Conservation (phyloP, 2,797 vertebrate genomes). For the Mionectes olivaceus region DNA sequence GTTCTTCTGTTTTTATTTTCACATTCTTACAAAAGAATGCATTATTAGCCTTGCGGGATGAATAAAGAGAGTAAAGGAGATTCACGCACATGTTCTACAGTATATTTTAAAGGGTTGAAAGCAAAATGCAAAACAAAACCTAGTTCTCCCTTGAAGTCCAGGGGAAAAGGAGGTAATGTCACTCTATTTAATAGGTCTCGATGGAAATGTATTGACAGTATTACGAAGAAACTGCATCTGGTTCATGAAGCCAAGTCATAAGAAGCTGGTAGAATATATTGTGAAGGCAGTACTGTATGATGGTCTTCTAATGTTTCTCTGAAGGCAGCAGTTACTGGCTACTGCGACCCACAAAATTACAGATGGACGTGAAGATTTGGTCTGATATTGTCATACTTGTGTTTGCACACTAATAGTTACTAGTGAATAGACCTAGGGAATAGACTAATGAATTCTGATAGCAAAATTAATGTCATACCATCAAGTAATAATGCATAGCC, state of each 20-base stretch:
- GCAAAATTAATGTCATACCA: neutral
- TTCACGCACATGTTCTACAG: neutral
- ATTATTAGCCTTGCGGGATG: neutral
- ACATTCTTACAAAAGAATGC: neutral
- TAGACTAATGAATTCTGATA: neutral
- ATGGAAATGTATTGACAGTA: neutral
- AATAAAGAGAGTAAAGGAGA: neutral
- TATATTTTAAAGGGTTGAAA: neutral
- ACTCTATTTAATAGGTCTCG: neutral
- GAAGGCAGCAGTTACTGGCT: neutral
- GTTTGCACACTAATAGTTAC: neutral
- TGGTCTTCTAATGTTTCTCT: neutral
- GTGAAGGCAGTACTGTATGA: neutral
- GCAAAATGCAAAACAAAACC: neutral
- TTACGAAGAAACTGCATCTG: neutral
- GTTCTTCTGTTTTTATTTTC: neutral
- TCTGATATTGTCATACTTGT: neutral
- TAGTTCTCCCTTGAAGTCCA: neutral
- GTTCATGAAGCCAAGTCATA: neutral
- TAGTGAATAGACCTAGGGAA: neutral
- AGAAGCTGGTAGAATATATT: neutral
- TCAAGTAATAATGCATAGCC: neutral
- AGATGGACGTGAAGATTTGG: neutral
- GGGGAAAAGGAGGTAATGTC: neutral
- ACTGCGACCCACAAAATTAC: neutral